Evolutionary conservation across 2,888 invertebrate genomes (phyloP), one percentile per base, ranked within the genome.

Genomic region (Cephus pygmeus): DNA sequence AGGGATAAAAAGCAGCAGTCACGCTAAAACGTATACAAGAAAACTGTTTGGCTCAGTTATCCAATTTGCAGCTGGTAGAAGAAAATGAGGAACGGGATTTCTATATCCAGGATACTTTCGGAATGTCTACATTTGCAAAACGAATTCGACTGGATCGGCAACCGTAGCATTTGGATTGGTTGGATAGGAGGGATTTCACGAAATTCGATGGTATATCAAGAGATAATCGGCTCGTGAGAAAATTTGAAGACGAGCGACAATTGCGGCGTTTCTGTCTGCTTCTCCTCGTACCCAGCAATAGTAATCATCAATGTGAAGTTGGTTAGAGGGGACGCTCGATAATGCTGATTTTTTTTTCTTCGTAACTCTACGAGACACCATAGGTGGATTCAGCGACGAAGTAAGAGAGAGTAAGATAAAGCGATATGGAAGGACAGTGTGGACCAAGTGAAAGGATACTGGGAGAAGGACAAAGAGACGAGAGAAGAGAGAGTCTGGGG

Each of bases 221-320:
- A 56, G 56, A 56, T 23, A 56, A 56, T 56, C 23, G 56, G 23
- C 23, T 56, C 56, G 56, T 56, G 56, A 56, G 56, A 56, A 56
- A 56, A 56, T 23, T 56, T 23, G 0, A 56, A 9, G 56, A 9
- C 3, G 6, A 15, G 15, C 23, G 56, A 56, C 9, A 56, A 56
- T 56, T 2, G 23, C 56, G 56, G 23, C 9, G 23, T 56, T 56
- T 56, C 9, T 9, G 23, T 56, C 23, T 9, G 56, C 9, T 23
- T 15, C 9, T 56, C 9, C 23, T 9, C 56, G 56, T 23, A 56
- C 56, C 56, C 9, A 2, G 85, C 12, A 12, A 12, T 81, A 80
- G 85, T 85, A 85, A 88, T 88, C 86, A 87, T 88, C 87, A 87
- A 88, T 90, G 88, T 87, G 84, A 90, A 87, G 88, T 87, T 89